phyloP scores from a whole-genome alignment of 2,888 invertebrate species.

The Nemapogon koenigi region DNA sequence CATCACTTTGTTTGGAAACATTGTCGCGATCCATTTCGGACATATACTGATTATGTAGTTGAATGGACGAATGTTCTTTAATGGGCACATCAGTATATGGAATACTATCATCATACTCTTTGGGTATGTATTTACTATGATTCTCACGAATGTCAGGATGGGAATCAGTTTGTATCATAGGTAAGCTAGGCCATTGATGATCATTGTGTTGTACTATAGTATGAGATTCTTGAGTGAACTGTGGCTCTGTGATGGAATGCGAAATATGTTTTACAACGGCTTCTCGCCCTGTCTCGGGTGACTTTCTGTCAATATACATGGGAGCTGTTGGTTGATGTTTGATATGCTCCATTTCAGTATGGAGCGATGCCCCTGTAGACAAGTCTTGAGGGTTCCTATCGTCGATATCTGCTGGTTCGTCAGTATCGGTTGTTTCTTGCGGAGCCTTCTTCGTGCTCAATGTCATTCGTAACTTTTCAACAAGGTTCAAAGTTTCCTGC shows the following conservation, averaged over 20 bases:
- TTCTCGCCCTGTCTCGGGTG: background rate
- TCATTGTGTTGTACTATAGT: no score
- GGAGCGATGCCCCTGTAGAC: no score
- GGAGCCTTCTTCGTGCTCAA: conserved; percentile 71
- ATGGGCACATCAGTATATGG: conserved; percentile 33
- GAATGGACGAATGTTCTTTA: conserved; percentile 32
- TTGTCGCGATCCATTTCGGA: conserved; percentile 40
- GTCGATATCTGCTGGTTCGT: conserved; percentile 29
- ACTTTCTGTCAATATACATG: conserved; percentile 25
- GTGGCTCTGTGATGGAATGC: no score
- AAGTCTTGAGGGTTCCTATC: no score
- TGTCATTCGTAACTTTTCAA: conserved; percentile 81
- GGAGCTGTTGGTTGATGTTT: conserved; percentile 29
- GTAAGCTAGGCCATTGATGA: no score
- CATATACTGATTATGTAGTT: conserved; percentile 34
- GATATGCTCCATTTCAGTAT: conserved; percentile 20
- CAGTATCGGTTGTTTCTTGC: conserved; percentile 43
- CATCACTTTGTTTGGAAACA: conserved; percentile 54
- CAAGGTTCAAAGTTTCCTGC: conserved; percentile 81
- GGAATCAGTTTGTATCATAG: conserved; percentile 25
- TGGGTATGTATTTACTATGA: conserved; percentile 3
- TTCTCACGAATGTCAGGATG: conserved; percentile 20
- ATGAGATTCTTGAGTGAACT: no score
- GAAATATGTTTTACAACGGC: no score
- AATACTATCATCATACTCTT: conserved; percentile 28